A percentile compares a stretch with the other conserved stretches of the same genome.
phyloP scores from a whole-genome alignment of 2,113 vertebrate genomes.

The Takifugu bimaculatus region DNA sequence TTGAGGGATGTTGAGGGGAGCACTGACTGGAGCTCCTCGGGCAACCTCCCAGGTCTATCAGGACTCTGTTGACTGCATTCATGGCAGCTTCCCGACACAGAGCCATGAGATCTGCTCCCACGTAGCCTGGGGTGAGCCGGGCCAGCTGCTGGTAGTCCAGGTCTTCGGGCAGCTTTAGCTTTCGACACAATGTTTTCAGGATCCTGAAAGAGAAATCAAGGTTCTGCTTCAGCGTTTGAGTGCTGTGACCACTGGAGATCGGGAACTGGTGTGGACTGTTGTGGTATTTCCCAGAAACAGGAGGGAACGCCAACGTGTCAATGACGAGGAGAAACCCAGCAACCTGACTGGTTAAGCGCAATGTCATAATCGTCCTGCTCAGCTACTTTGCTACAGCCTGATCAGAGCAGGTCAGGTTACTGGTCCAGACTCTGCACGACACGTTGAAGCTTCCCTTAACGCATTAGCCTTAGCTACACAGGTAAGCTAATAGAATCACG shows the following conservation, averaged over 20 bases:
- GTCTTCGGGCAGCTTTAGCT: constrained; percentile 79
- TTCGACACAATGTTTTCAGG: constrained; percentile 87
- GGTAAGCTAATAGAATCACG: no score
- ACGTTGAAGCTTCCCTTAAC: no score
- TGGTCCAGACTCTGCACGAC: no score
- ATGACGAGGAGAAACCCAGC: no score
- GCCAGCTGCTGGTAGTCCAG: constrained; percentile 83
- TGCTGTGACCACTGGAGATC: not conserved
- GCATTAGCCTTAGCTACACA: no score
- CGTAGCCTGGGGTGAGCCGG: constrained; percentile 88
- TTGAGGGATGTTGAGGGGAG: not conserved
- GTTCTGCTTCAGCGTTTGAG: not conserved
- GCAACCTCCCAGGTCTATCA: constrained; percentile 56
- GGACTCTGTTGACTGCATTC: constrained; percentile 80
- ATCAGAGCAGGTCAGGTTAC: no score
- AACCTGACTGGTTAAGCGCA: no score
- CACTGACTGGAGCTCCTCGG: not conserved
- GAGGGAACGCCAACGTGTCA: no score
- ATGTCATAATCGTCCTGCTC: no score
- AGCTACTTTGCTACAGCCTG: no score
- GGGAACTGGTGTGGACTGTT: no score
- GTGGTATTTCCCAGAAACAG: no score
- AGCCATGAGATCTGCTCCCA: constrained; percentile 93
- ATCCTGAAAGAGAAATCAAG: constrained; percentile 74
- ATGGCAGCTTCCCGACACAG: constrained; percentile 91